Evolutionary conservation across 2,888 invertebrate species (phyloP).

Genomic region (Synergus gifuensis): DNA sequence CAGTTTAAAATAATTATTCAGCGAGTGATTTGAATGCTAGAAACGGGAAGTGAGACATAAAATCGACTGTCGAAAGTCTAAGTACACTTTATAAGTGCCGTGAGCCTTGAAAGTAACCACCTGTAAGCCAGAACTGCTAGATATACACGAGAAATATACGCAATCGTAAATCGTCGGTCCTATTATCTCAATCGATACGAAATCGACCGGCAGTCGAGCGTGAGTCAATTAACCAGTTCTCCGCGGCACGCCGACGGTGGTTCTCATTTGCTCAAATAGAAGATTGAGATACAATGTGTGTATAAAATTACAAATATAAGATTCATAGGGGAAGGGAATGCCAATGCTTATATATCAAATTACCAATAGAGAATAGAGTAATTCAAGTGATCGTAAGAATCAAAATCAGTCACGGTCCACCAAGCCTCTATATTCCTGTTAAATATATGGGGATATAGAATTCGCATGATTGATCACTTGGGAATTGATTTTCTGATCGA

Average conservation of each 20-base stretch:
- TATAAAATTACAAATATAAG: not conserved
- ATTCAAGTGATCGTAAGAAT: conserved; percentile 27
- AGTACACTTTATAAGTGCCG: conserved; percentile 14
- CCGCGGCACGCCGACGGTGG: conserved; percentile 51
- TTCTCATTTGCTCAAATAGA: not conserved
- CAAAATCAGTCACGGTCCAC: conserved; percentile 25
- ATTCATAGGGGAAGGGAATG: not conserved
- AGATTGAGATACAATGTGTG: not conserved
- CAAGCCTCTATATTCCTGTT: not conserved
- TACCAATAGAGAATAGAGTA: conserved; percentile 2
- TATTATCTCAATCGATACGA: conserved; percentile 51
- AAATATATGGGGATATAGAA: conserved; percentile 4
- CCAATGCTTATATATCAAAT: not conserved
- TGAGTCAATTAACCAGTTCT: conserved; percentile 50
- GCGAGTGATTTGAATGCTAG: not conserved
- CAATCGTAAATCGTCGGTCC: conserved; percentile 55
- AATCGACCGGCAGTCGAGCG: conserved; percentile 45
- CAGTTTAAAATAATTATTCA: not conserved
- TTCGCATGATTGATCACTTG: conserved; percentile 28
- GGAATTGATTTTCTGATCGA: conserved; percentile 30
- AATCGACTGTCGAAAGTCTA: conserved; percentile 32
- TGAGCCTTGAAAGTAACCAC: conserved; percentile 38
- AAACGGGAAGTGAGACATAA: conserved; percentile 37
- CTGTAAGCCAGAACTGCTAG: conserved; percentile 5
- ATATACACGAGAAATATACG: conserved; percentile 40